phyloP scores from a whole-genome alignment of 2,113 vertebrate species.

The Anthoscopus minutus region DNA sequence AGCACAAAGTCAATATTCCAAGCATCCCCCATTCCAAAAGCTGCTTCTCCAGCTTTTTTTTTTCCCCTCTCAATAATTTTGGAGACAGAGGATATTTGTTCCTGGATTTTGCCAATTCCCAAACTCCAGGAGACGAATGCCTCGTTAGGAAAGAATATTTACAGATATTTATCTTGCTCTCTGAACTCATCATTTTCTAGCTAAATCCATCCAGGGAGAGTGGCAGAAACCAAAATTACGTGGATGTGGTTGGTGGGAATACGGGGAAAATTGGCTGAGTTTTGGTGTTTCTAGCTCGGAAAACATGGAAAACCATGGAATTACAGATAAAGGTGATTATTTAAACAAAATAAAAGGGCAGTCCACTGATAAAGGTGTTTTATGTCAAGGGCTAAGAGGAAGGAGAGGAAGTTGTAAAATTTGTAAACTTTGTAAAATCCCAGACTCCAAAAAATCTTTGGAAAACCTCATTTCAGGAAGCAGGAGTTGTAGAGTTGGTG shows the following conservation, averaged over 20 bases:
- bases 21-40: not conserved
- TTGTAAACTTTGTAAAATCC: not conserved
- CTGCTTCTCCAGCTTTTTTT: not conserved
- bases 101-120: not conserved
- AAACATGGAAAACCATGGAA: not conserved
- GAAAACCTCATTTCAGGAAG: not conserved
- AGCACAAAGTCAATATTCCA: not conserved
- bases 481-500: not conserved
- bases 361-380: not conserved
- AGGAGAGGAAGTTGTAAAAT: not conserved
- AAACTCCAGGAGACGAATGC: not conserved
- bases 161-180: not conserved
- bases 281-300: not conserved
- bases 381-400: not conserved
- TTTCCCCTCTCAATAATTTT: not conserved
- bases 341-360: not conserved
- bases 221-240: not conserved
- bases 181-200: not conserved
- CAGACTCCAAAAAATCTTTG: fast-evolving
- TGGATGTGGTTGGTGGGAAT: not conserved
- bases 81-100: not conserved
- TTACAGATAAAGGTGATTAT: not conserved
- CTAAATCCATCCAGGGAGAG: not conserved
- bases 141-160: not conserved
- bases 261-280: not conserved